A percentile compares a stretch with the other conserved stretches of the same genome.
phyloP scores from a whole-genome alignment of 2,888 invertebrate genomes.

The Amphipyra berbera region DNA sequence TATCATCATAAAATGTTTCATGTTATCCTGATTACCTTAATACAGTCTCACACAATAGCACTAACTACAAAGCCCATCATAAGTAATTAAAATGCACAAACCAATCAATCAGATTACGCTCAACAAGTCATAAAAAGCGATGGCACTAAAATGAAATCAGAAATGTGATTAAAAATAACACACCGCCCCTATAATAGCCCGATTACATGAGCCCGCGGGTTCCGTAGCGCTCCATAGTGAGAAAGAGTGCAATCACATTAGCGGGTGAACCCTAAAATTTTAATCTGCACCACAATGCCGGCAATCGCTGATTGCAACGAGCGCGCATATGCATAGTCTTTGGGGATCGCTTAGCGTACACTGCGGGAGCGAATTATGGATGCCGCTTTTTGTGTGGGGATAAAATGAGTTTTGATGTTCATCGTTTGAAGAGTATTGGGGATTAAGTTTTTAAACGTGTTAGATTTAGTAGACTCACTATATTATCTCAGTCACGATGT shows the following conservation, averaged over 20 bases:
- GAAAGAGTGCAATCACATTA: constrained; percentile 89
- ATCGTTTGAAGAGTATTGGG: no score
- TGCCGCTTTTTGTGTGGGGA: constrained; percentile 10
- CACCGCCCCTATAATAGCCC: constrained; percentile 80
- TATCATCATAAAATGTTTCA: no score
- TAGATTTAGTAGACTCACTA: not conserved
- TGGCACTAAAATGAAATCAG: constrained; percentile 64
- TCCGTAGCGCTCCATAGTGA: constrained; percentile 69
- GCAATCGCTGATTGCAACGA: constrained; percentile 87
- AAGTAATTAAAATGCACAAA: constrained; percentile 32
- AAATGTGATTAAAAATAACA: constrained; percentile 85
- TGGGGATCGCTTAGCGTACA: constrained; percentile 87
- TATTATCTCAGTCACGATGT: not conserved
- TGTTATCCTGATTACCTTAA: not conserved
- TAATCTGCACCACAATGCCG: constrained; percentile 87
- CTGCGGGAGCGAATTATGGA: constrained; percentile 54
- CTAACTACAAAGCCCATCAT: not conserved
- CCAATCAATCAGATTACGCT: constrained; percentile 60
- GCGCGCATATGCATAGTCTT: constrained; percentile 89
- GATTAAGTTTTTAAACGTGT: not conserved
- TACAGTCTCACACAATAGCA: constrained; percentile 5
- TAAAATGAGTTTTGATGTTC: not conserved
- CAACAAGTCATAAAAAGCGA: constrained; percentile 49
- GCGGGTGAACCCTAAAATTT: constrained; percentile 89
- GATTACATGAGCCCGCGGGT: constrained; percentile 76